Evolutionary conservation across 35 echinoderm and acorn worm genomes (phyloP), one percentile per base, ranked within the genome.

Genomic region (Patiria miniata): DNA sequence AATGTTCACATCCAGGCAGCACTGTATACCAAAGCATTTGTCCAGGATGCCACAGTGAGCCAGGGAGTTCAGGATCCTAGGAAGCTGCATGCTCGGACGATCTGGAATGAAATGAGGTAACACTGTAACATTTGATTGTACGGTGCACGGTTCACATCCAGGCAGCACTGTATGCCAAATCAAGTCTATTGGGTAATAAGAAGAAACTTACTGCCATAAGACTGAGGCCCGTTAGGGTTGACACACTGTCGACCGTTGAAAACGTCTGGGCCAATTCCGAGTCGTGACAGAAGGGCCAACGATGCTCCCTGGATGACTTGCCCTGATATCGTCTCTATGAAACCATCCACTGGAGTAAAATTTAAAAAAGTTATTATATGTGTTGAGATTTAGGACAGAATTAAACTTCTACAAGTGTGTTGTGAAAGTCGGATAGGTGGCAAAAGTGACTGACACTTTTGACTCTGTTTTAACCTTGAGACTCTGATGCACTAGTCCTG

Each of bases 221-320:
- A 69, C 33, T 36, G n/a, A 17, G 33, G n/a, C 17, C 33, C 61
- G 3, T 17, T 69, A 18, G 42, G 42, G 42, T 47, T 69, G 18
- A 23, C 61, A 69, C 61, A 69, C 17, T 3, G n/a, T 23, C 18
- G n/a, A 36, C 33, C 18, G 33, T 7, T 36, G 33, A 69, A 69
- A 23, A 69, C 3, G 5, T 36, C 61, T 28, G 61, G 61, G 61
- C 17, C 17, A 17, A 69, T 69, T 69, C 61, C 61, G n/a, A 69
- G 61, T 69, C 33, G 61, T 69, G 61, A 23, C 18, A 69, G 18
- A 4, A 69, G 61, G 3, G 61, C n/a, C 33, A 69, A 7, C n/a
- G 61, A 28, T 18, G 61, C 61, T 69, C 61, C 61, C 33, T 69
- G 61, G n/a, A 69, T 69, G n/a, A 69, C 61, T 23, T 69, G n/a